Conservation (phyloP, 2,888 invertebrate genomes). For the Onthophagus sagittarius region DNA sequence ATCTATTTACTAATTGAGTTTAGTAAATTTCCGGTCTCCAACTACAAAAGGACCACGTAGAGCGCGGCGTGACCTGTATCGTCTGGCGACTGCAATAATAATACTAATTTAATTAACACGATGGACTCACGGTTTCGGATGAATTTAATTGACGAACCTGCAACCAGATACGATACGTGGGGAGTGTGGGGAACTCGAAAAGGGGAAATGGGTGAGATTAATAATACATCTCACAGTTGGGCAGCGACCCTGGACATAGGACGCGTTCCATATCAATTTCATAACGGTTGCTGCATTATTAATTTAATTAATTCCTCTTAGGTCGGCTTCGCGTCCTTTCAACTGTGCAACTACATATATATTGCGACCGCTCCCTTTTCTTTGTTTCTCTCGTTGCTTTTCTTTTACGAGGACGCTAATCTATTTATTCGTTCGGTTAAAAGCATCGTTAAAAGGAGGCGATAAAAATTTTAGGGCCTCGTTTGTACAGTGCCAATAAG, state of each 20-base stretch:
- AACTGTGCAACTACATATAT: neutral
- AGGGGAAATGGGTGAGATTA: neutral
- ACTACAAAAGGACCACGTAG: neutral
- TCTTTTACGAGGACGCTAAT: neutral
- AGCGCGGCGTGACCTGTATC: neutral
- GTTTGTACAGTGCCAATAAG: neutral
- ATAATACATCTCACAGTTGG: neutral
- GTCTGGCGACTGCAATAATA: neutral
- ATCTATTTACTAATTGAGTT: neutral
- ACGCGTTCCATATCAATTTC: neutral
- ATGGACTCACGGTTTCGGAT: neutral
- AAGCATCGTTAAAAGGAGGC: neutral
- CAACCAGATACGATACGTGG: neutral
- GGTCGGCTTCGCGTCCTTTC: neutral
- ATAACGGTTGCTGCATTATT: neutral
- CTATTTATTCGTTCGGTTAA: neutral
- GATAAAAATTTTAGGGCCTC: neutral
- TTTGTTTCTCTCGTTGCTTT: neutral
- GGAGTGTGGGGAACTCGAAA: neutral
- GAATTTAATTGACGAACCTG: neutral
- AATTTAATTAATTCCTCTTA: slow-evolving; percentile 5
- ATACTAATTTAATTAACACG: neutral
- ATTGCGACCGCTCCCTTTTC: neutral
- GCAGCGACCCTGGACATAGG: neutral
- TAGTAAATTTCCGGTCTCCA: neutral